Conservation (phyloP, 2,113 vertebrate genomes). For the Oenanthe oenanthe region DNA sequence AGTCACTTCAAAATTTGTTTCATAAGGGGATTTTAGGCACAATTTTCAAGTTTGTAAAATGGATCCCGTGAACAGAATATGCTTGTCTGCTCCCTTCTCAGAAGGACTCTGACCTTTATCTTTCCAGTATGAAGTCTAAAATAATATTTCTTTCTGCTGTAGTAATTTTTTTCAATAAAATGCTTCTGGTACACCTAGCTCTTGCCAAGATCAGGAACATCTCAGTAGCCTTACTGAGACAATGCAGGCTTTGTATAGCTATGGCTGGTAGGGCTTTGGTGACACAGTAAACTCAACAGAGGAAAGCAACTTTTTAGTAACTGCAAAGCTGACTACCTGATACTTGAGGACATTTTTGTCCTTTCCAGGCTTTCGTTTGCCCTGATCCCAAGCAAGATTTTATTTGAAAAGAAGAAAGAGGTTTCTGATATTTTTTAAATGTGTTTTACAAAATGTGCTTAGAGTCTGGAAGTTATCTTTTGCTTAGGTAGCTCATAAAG, state of each 20-base stretch:
- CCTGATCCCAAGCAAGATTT: slow-evolving; percentile 9
- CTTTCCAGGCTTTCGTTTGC: slow-evolving; percentile 3
- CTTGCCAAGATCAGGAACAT: slow-evolving; percentile 76
- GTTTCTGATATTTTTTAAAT: background rate
- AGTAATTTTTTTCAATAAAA: slow-evolving; percentile 60
- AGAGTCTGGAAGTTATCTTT: background rate
- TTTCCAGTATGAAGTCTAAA: slow-evolving; percentile 33
- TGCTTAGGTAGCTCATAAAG: background rate
- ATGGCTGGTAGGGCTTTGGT: slow-evolving; percentile 70
- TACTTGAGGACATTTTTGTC: background rate
- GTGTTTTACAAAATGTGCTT: background rate
- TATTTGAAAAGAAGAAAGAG: background rate
- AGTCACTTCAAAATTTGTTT: background rate
- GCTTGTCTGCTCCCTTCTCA: background rate
- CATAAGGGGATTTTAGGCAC: background rate
- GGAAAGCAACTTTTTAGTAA: slow-evolving; percentile 58
- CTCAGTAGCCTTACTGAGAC: slow-evolving; percentile 76
- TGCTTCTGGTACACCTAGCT: slow-evolving; percentile 71
- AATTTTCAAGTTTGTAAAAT: background rate
- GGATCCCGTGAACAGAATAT: background rate
- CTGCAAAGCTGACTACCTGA: slow-evolving; percentile 25
- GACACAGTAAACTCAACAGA: slow-evolving; percentile 68
- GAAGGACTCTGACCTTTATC: slow-evolving; percentile 1
- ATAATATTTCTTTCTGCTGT: slow-evolving; percentile 67
- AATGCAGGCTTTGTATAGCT: slow-evolving; percentile 83